Percentiles rank a stretch among this genome's conserved stretches.
Evolutionary conservation across 2,888 invertebrate genomes (phyloP).

Genomic region (Euplagia quadripunctaria): DNA sequence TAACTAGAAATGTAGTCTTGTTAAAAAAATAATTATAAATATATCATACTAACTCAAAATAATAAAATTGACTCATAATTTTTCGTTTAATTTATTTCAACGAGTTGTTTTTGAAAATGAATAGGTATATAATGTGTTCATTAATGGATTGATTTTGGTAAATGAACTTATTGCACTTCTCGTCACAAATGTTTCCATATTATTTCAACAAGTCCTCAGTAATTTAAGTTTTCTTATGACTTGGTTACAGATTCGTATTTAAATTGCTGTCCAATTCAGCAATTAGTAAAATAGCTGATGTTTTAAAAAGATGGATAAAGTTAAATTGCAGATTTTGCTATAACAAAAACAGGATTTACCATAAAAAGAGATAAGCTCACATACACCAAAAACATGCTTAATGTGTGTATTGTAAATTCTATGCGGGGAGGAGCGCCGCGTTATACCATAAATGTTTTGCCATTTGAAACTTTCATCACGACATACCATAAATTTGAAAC

Average conservation of each 20-base stretch:
- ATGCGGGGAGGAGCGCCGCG: conserved; percentile 5
- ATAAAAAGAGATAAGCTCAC: conserved; percentile 13
- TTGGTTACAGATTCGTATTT: neutral
- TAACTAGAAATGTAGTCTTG: too few species aligned
- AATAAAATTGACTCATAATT: too few species aligned
- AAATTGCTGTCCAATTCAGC: neutral
- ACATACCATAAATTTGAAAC: conserved; percentile 19
- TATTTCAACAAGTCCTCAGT: too few species aligned
- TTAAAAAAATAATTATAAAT: too few species aligned
- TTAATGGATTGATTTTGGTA: too few species aligned
- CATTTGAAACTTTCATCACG: conserved; percentile 24
- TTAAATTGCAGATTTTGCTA: conserved; percentile 3
- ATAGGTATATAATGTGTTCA: too few species aligned
- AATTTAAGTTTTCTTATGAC: too few species aligned
- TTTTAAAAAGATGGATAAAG: neutral
- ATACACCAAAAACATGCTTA: conserved; percentile 17
- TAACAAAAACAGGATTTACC: conserved; percentile 8
- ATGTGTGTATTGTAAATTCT: conserved; percentile 15
- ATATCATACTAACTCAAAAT: too few species aligned
- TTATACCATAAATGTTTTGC: conserved; percentile 13
- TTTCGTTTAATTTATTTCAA: too few species aligned
- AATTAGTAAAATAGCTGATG: neutral
- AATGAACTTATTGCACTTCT: too few species aligned
- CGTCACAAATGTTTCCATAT: too few species aligned
- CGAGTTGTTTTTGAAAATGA: too few species aligned